Conservation (phyloP, 2,888 invertebrate genomes). For the Pantelozetes paolii region DNA sequence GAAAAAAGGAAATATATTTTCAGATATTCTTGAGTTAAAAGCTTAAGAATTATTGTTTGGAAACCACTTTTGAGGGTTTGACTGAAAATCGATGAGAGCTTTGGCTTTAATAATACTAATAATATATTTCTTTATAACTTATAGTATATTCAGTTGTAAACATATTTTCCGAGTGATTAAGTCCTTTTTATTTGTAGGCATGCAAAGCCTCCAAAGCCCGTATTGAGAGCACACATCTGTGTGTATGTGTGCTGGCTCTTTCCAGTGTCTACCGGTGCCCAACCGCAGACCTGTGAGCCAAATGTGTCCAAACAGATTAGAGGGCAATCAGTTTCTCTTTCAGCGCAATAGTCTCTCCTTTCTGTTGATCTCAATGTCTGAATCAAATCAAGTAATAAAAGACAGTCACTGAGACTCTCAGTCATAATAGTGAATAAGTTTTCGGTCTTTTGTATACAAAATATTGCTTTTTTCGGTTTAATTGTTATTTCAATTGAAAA, state of each 20-base stretch:
- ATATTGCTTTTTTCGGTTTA: not conserved
- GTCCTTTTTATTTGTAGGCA: not conserved
- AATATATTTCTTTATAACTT: slow-evolving; percentile 3
- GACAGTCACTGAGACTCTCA: slow-evolving; percentile 12
- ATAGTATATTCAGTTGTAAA: slow-evolving; percentile 23
- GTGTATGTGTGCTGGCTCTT: not conserved
- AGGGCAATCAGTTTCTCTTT: not conserved
- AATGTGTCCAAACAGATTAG: slow-evolving; percentile 23
- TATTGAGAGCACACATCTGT: slow-evolving; percentile 2
- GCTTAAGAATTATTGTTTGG: not conserved
- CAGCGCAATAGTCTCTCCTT: not conserved
- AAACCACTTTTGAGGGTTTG: too few relatives aligned
- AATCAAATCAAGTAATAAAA: slow-evolving; percentile 8
- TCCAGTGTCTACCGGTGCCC: not conserved
- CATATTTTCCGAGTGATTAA: slow-evolving; percentile 33
- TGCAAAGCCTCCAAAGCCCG: not conserved
- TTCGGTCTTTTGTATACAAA: not conserved
- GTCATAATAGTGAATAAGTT: not conserved
- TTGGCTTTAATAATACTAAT: not conserved
- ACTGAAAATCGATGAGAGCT: not conserved
- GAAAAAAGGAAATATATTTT: not conserved
- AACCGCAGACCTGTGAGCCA: not conserved
- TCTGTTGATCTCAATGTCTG: not conserved
- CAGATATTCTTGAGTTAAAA: not conserved
- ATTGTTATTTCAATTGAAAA: too few relatives aligned